These are phyloP conservation scores for Myotis davidii DNA, from an alignment of 2,113 vertebrate genomes.

Conservation along the genomic window DNA sequence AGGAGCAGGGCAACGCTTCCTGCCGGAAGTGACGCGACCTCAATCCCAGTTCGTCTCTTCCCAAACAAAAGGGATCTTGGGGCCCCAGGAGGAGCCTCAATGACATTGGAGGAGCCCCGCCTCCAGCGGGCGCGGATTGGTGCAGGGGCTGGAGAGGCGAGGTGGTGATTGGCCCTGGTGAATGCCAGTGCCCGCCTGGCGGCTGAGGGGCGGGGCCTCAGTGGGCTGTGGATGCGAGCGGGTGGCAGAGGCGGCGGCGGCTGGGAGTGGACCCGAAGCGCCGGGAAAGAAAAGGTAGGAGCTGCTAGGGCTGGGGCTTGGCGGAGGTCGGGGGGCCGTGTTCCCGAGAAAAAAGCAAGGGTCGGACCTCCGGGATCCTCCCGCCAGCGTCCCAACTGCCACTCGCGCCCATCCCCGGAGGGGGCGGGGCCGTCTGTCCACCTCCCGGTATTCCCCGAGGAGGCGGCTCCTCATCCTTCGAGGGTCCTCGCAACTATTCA, in stretches of 20 bases:
- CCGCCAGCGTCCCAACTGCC: neutral
- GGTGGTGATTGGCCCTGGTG: constrained; percentile 37
- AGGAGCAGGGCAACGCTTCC: constrained; percentile 7
- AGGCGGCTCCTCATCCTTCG: constrained; percentile 53
- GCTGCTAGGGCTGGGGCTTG: neutral
- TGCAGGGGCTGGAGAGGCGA: neutral
- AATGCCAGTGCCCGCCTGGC: constrained; percentile 48
- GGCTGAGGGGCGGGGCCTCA: constrained; percentile 51
- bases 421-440: constrained; percentile 74
- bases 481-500: constrained; percentile 15
- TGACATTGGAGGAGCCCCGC: constrained; percentile 73
- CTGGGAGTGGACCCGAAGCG: constrained; percentile 25
- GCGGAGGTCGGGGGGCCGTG: neutral
- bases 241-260: constrained; percentile 66
- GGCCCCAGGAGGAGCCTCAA: constrained; percentile 72
- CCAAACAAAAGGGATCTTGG: constrained; percentile 82
- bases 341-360: neutral
- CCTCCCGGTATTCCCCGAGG: constrained; percentile 66
- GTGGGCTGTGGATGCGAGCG: constrained; percentile 63
- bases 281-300: constrained; percentile 71
- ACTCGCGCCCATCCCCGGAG: constrained; percentile 36
- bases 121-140: constrained; percentile 60
- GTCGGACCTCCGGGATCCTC: neutral
- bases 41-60: constrained; percentile 71
- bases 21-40: constrained; percentile 76